These are phyloP conservation scores for Rhagonycha lutea DNA, from an alignment of 2,888 invertebrate species.

Conservation along the genomic window DNA sequence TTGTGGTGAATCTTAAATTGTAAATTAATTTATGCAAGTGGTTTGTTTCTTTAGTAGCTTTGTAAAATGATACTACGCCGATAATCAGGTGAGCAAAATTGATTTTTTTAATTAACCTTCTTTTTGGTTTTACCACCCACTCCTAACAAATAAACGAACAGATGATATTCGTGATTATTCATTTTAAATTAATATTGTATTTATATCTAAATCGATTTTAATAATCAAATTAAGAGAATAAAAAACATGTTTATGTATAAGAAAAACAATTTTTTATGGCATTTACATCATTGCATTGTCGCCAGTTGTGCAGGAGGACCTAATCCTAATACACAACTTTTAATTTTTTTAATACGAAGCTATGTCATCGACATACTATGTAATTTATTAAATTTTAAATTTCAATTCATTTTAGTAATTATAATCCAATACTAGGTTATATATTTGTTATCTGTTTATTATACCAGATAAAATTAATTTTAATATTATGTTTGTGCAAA, in stretches of 20 bases:
- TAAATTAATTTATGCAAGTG: background rate
- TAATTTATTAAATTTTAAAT: background rate
- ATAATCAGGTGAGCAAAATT: background rate
- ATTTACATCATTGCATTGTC: background rate
- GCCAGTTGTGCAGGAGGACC: background rate
- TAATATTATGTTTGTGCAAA: background rate
- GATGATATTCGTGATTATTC: conserved; percentile 33
- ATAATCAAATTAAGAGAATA: background rate
- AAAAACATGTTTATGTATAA: background rate
- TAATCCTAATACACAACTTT: background rate
- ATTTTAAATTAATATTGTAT: background rate
- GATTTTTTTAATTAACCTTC: background rate
- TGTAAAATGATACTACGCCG: background rate
- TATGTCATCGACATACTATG: background rate
- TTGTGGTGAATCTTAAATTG: background rate
- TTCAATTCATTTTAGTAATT: background rate
- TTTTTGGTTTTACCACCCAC: conserved; percentile 27
- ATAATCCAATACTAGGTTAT: background rate
- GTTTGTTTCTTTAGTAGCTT: background rate
- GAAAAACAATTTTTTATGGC: background rate
- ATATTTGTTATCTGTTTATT: background rate
- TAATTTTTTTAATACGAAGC: background rate
- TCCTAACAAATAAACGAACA: conserved; percentile 27
- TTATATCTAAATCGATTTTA: background rate
- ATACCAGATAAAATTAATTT: background rate